Evolutionary conservation across 2,113 vertebrate species (phyloP).

Genomic region (Mesocricetus auratus): DNA sequence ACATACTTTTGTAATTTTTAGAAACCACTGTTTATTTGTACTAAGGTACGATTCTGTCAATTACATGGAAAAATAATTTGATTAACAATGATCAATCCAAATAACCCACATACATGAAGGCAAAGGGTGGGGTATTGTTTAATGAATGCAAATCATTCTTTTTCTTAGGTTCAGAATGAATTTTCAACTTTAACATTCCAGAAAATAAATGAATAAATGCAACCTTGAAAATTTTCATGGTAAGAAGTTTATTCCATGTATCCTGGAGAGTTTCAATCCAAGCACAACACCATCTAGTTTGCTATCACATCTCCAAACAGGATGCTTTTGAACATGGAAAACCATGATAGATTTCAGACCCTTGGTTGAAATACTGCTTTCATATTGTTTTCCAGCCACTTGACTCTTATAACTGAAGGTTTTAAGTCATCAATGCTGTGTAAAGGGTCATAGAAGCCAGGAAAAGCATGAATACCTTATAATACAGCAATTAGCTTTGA

Average conservation of each 20-base stretch:
- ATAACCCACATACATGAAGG: not conserved
- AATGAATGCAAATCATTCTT: not conserved
- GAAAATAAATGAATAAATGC: conserved; percentile 23
- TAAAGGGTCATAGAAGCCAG: not conserved
- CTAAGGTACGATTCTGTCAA: not conserved
- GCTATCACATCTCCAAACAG: not conserved
- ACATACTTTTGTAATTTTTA: not conserved
- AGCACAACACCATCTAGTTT: conserved; percentile 38
- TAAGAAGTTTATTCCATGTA: not conserved
- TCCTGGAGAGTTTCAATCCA: conserved; percentile 12
- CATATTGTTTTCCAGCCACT: conserved; percentile 47
- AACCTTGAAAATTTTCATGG: conserved; percentile 6
- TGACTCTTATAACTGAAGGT: not conserved
- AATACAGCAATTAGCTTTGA: not conserved
- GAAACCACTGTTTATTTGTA: conserved; percentile 3
- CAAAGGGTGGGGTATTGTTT: not conserved
- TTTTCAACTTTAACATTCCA: conserved; percentile 27
- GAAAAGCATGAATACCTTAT: not conserved
- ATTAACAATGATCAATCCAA: not conserved
- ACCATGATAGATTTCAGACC: not conserved
- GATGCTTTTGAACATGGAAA: not conserved
- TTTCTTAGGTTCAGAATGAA: not conserved
- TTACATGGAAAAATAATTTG: not conserved
- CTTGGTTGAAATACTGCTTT: not conserved
- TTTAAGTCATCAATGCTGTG: conserved; percentile 14